Conservation (phyloP, 2,888 invertebrate genomes). For the Malacosoma neustria region DNA sequence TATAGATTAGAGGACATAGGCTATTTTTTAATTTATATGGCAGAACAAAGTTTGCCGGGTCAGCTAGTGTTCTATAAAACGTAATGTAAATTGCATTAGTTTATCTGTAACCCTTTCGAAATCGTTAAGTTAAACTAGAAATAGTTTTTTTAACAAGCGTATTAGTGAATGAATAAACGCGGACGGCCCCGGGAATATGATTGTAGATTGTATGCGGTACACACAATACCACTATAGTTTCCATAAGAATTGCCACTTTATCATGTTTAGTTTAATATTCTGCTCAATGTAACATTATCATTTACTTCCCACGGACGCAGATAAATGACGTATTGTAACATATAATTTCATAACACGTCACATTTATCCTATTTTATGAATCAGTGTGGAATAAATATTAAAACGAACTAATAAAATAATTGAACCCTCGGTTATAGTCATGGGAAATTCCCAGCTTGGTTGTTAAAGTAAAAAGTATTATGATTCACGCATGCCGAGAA, state of each 20-base stretch:
- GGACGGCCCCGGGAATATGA: no score
- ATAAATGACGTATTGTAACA: not conserved
- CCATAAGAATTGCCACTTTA: not conserved
- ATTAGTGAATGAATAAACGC: no score
- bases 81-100: no score
- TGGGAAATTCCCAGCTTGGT: conserved; percentile 36
- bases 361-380: not conserved
- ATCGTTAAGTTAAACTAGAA: no score
- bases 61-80: no score
- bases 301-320: not conserved
- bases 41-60: no score
- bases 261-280: not conserved
- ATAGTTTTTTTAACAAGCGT: no score
- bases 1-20: no score
- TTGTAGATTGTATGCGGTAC: no score
- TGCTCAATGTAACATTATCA: not conserved
- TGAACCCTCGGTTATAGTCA: conserved; percentile 26
- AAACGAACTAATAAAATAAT: conserved; percentile 9
- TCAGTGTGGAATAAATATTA: not conserved
- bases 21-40: no score
- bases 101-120: no score
- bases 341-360: not conserved
- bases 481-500: conserved; percentile 32
- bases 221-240: no score
- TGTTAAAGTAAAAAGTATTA: conserved; percentile 27